Base-by-base conservation (phyloP, 23 tunicate species). In the Trididemnum nubilum region DNA sequence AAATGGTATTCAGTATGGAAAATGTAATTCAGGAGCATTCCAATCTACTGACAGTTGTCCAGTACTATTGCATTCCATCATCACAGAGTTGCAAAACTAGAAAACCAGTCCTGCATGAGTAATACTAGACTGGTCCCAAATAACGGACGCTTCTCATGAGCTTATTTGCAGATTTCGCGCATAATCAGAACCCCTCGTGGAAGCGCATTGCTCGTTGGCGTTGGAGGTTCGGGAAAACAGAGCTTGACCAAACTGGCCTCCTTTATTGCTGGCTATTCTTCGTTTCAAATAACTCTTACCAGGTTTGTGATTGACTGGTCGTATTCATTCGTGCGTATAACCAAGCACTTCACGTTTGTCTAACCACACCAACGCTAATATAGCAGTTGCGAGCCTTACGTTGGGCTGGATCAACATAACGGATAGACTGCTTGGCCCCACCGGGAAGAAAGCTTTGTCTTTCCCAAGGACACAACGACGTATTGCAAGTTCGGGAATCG, bases 101-200 rank as follows among this genome's bases (percentile, higher is more conserved):
- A 63, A 63, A 23, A 15, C 7, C 27, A 63, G 27, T 15, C 19
- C 23, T 15, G 23, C 27, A 21, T 63, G 7, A 18, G 69, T 63
- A n/a, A n/a, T n/a, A n/a, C n/a, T n/a, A n/a, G n/a, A n/a, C n/a
- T n/a, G n/a, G n/a, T n/a, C n/a, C 12, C 54, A 44, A 15, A 9
- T 44, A 44, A 9, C 12, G 12, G 15, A 44, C 54, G 15, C 15
- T 44, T 44, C 54, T 15, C 15, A 44, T 15, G 9, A 44, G 54
- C 54, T 15, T 44, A 7, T 44, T 67, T 35, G 35, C 64, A 93
- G 94, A 91, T 96, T 37, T 96, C 99, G 37, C 87, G 99, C 24
- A 96, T 96, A 82, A 91, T 96, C 58, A 94, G 99, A 28, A 96
- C 99, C 7, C 99, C 99, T 1, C 90, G 96, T n/a, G 99, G 99